Percentiles rank a stretch among this genome's conserved stretches.
These are phyloP conservation scores for Hycleus cichorii DNA, from an alignment of 1,140 invertebrate species.

Conservation along the genomic window DNA sequence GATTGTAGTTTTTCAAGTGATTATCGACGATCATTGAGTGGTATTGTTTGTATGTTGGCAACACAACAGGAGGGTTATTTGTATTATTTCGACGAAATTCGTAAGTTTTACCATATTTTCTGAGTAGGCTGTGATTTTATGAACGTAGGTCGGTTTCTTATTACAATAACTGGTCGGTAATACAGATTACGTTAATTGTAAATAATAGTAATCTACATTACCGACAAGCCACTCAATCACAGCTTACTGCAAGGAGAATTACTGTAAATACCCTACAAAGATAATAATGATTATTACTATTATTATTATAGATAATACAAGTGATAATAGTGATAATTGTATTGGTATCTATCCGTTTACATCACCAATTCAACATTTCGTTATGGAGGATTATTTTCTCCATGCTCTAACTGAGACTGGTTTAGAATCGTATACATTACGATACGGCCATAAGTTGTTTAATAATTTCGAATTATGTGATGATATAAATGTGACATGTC, in stretches of 20 bases:
- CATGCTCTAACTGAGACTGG: conserved; percentile 71
- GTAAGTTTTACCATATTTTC: neutral
- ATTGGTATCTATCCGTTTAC: conserved; percentile 58
- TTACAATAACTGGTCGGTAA: too few relatives aligned
- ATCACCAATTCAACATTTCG: conserved; percentile 57
- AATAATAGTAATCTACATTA: too few relatives aligned
- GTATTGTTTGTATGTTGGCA: conserved; percentile 42
- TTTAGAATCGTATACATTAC: conserved; percentile 69
- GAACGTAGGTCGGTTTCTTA: too few relatives aligned
- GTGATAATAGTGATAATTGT: conserved; percentile 28
- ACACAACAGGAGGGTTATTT: conserved; percentile 51
- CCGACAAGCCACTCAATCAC: too few relatives aligned
- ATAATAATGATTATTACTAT: too few relatives aligned
- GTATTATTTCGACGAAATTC: conserved; percentile 45
- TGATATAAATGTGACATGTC: conserved; percentile 42
- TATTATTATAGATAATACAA: too few relatives aligned
- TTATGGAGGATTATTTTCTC: conserved; percentile 59
- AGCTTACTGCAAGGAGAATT: too few relatives aligned
- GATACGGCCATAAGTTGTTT: conserved; percentile 51
- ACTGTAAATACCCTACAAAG: too few relatives aligned
- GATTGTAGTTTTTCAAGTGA: conserved; percentile 25
- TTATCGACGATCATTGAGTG: conserved; percentile 28
- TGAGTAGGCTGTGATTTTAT: too few relatives aligned
- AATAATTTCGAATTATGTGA: conserved; percentile 34
- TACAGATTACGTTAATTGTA: too few relatives aligned